Evolutionary conservation across 2,113 vertebrate genomes (phyloP).

Genomic region (Clarias magur): DNA sequence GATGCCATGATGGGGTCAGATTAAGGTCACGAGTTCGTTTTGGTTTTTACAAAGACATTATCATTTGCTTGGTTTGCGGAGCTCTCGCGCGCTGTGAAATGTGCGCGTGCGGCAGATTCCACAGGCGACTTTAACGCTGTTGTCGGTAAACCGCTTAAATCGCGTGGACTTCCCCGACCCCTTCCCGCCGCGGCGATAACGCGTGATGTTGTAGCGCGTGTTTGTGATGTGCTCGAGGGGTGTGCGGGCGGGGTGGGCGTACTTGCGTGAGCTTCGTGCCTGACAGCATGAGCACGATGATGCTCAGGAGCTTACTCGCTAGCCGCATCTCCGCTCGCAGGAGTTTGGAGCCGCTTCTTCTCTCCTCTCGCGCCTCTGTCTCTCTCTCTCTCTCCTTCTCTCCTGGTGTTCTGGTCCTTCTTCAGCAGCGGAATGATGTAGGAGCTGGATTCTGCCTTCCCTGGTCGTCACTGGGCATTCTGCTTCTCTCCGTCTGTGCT

Average conservation of each 20-base stretch:
- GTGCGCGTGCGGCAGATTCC: not conserved
- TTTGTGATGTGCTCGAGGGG: slow-evolving; percentile 25
- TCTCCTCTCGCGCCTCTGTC: slow-evolving; percentile 28
- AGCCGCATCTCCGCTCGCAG: slow-evolving; percentile 88
- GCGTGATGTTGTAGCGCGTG: slow-evolving; percentile 6
- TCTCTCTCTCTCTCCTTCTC: not conserved
- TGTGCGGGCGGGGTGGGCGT: slow-evolving; percentile 82
- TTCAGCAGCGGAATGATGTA: slow-evolving; percentile 76
- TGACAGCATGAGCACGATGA: slow-evolving; percentile 90
- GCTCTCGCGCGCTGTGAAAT: too few relatives aligned
- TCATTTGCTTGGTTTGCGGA: not conserved
- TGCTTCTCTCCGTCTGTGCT: not conserved
- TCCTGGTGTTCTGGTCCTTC: slow-evolving; percentile 47
- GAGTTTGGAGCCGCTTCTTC: slow-evolving; percentile 63
- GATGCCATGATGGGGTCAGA: not conserved
- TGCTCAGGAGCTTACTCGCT: slow-evolving; percentile 89
- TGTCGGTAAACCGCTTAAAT: not conserved
- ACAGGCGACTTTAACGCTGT: not conserved
- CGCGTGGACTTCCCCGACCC: not conserved
- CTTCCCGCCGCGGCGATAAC: not conserved
- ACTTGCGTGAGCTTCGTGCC: slow-evolving; percentile 97
- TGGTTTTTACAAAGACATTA: not conserved
- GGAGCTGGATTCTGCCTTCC: slow-evolving; percentile 70
- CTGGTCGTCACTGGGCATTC: slow-evolving; percentile 80
- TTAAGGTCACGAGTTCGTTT: not conserved